Evolutionary conservation across 1,140 invertebrate species (phyloP).

Genomic region (Colletes gigas): DNA sequence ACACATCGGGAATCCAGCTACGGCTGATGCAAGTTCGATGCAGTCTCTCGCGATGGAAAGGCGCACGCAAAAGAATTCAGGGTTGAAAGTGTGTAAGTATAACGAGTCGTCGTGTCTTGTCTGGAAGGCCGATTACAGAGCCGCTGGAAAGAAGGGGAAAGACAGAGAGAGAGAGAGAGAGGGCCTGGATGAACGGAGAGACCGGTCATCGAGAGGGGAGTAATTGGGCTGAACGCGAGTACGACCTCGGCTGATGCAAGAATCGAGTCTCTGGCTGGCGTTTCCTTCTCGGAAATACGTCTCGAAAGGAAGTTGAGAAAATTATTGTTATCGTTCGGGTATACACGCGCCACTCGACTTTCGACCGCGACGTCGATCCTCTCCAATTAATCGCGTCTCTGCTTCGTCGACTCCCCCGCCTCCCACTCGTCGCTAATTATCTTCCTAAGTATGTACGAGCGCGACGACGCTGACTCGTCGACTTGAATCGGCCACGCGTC

Average conservation of each 20-base stretch:
- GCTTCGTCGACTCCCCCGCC: background rate
- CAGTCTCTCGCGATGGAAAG: conserved; percentile 60
- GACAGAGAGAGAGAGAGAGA: background rate
- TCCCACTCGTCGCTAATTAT: background rate
- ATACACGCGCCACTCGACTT: conserved; percentile 6
- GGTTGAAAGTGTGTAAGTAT: conserved; percentile 62
- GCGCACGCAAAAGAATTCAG: conserved; percentile 63
- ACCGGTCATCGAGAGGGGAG: conserved; percentile 1
- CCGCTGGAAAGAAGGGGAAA: background rate
- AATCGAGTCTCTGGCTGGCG: conserved; percentile 39
- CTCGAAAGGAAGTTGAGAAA: conserved; percentile 28
- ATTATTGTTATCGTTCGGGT: conserved; percentile 12
- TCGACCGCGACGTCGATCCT: background rate
- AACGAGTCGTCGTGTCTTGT: conserved; percentile 57
- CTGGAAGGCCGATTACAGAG: conserved; percentile 52
- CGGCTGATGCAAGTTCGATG: conserved; percentile 62
- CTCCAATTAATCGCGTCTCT: conserved; percentile 8
- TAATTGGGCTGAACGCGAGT: conserved; percentile 55
- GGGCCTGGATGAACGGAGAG: background rate
- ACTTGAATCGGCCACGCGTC: background rate
- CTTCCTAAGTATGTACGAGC: background rate
- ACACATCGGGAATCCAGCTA: background rate
- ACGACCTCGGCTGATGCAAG: conserved; percentile 57
- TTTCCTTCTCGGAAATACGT: conserved; percentile 42
- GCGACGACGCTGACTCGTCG: background rate